Conservation (phyloP, 2,113 vertebrate species). For the Lepus europaeus region DNA sequence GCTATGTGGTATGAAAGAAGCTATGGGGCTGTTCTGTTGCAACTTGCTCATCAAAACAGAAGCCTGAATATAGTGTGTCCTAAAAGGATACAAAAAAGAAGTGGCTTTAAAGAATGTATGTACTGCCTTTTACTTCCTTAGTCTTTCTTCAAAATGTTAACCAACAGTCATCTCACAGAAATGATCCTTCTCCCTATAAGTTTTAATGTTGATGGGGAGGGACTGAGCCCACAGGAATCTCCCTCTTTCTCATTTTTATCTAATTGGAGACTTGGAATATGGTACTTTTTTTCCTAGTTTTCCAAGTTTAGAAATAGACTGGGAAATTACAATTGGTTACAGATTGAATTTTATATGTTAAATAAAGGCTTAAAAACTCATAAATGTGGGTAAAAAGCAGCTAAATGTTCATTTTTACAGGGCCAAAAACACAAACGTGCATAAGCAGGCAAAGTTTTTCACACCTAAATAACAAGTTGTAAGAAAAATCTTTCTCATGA, state of each 20-base stretch:
- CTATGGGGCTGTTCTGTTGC: slow-evolving; percentile 39
- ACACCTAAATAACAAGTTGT: background rate
- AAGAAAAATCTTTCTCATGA: background rate
- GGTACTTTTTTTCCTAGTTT: background rate
- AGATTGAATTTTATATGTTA: slow-evolving; percentile 15
- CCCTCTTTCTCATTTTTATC: background rate
- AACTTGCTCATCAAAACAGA: background rate
- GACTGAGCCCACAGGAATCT: background rate
- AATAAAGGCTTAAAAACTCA: background rate
- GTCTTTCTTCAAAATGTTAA: background rate
- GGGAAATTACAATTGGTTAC: slow-evolving; percentile 54
- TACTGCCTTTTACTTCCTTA: background rate
- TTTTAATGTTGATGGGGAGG: background rate
- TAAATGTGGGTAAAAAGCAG: background rate
- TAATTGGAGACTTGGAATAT: slow-evolving; percentile 32
- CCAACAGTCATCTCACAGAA: background rate
- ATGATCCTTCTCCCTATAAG: background rate
- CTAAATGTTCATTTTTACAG: background rate
- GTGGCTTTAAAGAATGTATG: background rate
- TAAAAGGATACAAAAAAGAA: slow-evolving; percentile 18
- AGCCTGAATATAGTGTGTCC: background rate
- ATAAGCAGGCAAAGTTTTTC: background rate
- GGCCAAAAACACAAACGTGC: background rate
- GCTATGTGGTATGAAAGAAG: slow-evolving; percentile 47
- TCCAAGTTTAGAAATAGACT: background rate